These are phyloP conservation scores for Oscheius sp. DNA, from an alignment of 2,888 invertebrate species.

Conservation along the genomic window DNA sequence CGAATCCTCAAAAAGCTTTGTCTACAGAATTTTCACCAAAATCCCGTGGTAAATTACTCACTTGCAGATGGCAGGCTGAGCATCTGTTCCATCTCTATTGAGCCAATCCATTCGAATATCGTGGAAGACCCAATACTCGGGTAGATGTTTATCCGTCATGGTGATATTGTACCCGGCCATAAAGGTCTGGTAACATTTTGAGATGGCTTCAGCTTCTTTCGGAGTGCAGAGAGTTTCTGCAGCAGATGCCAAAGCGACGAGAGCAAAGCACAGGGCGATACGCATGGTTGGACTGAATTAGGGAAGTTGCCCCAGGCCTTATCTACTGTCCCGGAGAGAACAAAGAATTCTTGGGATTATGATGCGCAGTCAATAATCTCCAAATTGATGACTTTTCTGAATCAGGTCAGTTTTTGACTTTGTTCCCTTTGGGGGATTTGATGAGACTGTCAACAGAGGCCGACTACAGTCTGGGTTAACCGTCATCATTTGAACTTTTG, in stretches of 20 bases:
- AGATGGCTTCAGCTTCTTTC: conserved; percentile 26
- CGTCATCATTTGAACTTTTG: no score
- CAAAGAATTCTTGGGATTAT: no score
- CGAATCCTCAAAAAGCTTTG: no score
- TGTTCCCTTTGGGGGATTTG: no score
- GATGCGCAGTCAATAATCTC: no score
- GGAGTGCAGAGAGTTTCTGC: conserved; percentile 5
- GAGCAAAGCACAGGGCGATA: not conserved
- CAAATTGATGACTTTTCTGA: no score
- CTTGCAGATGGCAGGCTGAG: conserved; percentile 54
- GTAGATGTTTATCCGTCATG: conserved; percentile 39
- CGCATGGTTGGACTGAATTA: not conserved
- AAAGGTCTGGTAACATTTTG: conserved; percentile 46
- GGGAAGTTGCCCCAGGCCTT: no score
- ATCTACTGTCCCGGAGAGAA: no score
- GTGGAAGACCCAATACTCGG: conserved; percentile 53
- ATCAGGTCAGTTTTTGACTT: no score
- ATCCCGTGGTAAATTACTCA: conserved; percentile 30
- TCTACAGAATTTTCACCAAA: no score
- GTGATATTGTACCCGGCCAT: conserved; percentile 50
- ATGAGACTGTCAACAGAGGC: no score
- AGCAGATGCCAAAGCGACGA: not conserved
- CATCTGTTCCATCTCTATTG: conserved; percentile 44
- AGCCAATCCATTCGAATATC: conserved; percentile 40
- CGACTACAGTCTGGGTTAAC: no score